phyloP scores from a whole-genome alignment of 2,113 vertebrate species.

The Lepus timidus region DNA sequence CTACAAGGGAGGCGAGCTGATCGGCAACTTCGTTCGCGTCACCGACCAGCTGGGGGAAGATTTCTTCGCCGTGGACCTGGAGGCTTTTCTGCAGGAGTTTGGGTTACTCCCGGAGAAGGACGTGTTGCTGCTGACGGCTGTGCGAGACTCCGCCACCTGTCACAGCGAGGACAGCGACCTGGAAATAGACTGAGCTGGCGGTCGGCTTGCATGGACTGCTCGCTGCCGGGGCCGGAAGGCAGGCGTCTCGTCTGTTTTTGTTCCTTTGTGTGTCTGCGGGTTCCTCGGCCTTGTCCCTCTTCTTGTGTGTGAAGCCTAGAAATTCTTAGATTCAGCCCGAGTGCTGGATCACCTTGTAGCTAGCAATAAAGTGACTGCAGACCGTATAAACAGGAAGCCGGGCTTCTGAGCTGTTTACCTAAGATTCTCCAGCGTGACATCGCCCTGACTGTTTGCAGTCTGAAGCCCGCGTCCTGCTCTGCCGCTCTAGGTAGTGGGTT shows the following conservation, averaged over 20 bases:
- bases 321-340: conserved; percentile 78
- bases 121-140: conserved; percentile 86
- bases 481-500: conserved; percentile 40
- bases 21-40: conserved; percentile 98
- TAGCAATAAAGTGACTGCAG: conserved; percentile 60
- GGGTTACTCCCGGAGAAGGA: conserved; percentile 96
- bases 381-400: conserved; percentile 40
- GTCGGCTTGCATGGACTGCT: background rate
- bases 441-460: conserved; percentile 58
- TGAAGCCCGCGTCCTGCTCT: conserved; percentile 34
- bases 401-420: conserved; percentile 68
- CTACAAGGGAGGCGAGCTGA: conserved; percentile 96
- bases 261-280: conserved; percentile 66
- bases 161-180: conserved; percentile 96
- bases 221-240: conserved; percentile 57
- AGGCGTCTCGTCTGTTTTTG: conserved; percentile 48
- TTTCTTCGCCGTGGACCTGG: conserved; percentile 98
- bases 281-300: conserved; percentile 67
- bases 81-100: conserved; percentile 96
- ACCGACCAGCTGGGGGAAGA: conserved; percentile 98
- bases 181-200: conserved; percentile 93
- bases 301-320: conserved; percentile 55
- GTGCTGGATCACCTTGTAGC: conserved; percentile 49
- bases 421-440: conserved; percentile 54
- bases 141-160: conserved; percentile 90